phyloP scores from a whole-genome alignment of 2,113 vertebrate genomes.

The Canis aureus region DNA sequence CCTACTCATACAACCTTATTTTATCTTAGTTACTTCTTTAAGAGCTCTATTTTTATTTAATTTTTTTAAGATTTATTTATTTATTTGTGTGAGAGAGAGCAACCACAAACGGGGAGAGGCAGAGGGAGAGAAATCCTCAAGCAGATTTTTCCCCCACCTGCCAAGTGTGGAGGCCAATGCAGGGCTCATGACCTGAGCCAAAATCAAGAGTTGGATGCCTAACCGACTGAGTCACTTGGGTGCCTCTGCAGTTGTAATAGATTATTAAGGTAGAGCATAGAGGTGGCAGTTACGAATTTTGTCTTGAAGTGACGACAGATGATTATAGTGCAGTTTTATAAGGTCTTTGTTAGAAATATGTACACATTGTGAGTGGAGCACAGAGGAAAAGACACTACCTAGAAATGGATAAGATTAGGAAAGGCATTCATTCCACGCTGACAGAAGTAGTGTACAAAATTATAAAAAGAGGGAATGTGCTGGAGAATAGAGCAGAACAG shows the following conservation, averaged over 20 bases:
- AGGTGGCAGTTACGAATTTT: slow-evolving; percentile 39
- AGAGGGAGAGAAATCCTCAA: neutral
- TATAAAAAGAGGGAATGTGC: neutral
- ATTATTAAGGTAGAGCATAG: neutral
- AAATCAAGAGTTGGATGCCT: neutral
- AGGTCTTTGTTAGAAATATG: neutral
- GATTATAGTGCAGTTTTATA: neutral
- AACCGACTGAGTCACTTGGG: neutral
- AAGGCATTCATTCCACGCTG: neutral
- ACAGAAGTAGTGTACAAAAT: neutral
- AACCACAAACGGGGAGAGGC: neutral
- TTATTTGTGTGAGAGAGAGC: neutral
- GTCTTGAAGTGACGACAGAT: slow-evolving; percentile 49
- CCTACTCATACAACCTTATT: neutral
- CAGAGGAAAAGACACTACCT: neutral
- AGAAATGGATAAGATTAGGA: neutral
- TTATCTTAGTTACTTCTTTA: slow-evolving; percentile 58
- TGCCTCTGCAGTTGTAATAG: neutral
- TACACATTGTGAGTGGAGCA: neutral
- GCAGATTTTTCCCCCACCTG: neutral
- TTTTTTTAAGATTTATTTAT: neutral
- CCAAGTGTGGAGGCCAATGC: neutral
- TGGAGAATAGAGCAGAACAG: neutral
- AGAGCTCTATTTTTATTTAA: neutral
- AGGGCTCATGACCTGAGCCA: neutral